A percentile compares a stretch with the other conserved stretches of the same genome.
phyloP scores from a whole-genome alignment of 2,888 invertebrate species.

The Mystacides longicornis region DNA sequence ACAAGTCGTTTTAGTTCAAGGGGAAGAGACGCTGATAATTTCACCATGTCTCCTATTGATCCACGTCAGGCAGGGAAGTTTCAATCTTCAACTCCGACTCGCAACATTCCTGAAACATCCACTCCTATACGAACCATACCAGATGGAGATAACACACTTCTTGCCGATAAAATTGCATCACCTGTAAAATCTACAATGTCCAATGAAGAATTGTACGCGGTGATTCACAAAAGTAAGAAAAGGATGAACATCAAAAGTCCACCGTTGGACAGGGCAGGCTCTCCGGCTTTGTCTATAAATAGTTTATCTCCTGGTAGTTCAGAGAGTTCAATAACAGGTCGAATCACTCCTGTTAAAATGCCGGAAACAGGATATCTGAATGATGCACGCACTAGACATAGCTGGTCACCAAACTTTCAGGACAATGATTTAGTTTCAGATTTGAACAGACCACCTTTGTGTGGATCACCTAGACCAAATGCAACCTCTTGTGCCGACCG shows the following conservation, averaged over 20 bases:
- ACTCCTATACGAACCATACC: conserved; percentile 47
- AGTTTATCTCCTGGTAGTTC: conserved; percentile 48
- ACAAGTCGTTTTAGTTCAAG: conserved; percentile 3
- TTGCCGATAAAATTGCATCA: conserved; percentile 48
- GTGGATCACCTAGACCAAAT: conserved; percentile 27
- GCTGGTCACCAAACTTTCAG: conserved; percentile 55
- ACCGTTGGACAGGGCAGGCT: conserved; percentile 42
- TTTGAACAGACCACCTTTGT: conserved; percentile 25
- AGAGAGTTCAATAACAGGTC: conserved; percentile 41
- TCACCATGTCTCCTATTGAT: conserved; percentile 61
- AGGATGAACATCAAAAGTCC: conserved; percentile 59
- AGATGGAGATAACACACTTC: conserved; percentile 13
- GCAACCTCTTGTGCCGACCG: conserved; percentile 56
- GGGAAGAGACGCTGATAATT: conserved; percentile 34
- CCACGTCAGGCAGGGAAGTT: conserved; percentile 53
- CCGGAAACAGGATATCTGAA: conserved; percentile 57
- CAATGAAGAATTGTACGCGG: conserved; percentile 70
- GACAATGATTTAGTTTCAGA: conserved; percentile 32
- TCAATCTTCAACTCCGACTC: conserved; percentile 62
- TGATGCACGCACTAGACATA: conserved; percentile 51
- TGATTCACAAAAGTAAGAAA: conserved; percentile 70
- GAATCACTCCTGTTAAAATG: conserved; percentile 40
- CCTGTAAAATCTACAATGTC: conserved; percentile 68
- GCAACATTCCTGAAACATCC: conserved; percentile 30
- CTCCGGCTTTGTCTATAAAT: conserved; percentile 40